These are phyloP conservation scores for Chaunax sp. DNA, from an alignment of 2,797 vertebrate species.

Conservation along the genomic window DNA sequence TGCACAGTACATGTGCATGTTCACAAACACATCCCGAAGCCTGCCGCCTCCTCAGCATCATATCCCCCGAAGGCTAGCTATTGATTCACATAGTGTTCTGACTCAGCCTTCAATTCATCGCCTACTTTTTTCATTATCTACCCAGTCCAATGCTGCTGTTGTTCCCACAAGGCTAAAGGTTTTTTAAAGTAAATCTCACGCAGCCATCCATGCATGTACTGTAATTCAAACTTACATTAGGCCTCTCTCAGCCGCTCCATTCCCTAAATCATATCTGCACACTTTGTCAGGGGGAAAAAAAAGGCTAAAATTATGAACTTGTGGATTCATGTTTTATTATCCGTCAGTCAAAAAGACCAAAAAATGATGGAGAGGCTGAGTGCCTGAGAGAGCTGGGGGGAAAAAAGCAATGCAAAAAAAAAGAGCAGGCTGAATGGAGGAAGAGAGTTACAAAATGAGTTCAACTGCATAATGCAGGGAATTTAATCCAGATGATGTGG, in stretches of 20 bases:
- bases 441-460: constrained; percentile 79
- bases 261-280: constrained; percentile 11
- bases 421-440: constrained; percentile 67
- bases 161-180: constrained; percentile 24
- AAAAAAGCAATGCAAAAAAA: constrained; percentile 11
- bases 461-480: constrained; percentile 89
- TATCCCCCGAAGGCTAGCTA: constrained; percentile 54
- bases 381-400: constrained; percentile 19
- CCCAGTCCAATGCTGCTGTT: constrained; percentile 23
- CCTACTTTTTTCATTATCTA: constrained; percentile 52
- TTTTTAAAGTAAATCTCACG: constrained; percentile 32
- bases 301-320: constrained; percentile 48
- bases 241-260: constrained; percentile 1
- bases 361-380: constrained; percentile 31
- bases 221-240: constrained; percentile 27
- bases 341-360: constrained; percentile 37
- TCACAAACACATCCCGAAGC: constrained; percentile 48
- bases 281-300: constrained; percentile 22
- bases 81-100: constrained; percentile 68
- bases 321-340: constrained; percentile 37
- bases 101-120: constrained; percentile 57
- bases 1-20: constrained; percentile 29
- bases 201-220: constrained; percentile 7
- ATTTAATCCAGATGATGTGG: constrained; percentile 92
- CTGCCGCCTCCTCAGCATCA: constrained; percentile 60